Evolutionary conservation across 1,140 invertebrate genomes (phyloP), one percentile per base, ranked within the genome.

Genomic region (Phymorhynchus buccinoides): DNA sequence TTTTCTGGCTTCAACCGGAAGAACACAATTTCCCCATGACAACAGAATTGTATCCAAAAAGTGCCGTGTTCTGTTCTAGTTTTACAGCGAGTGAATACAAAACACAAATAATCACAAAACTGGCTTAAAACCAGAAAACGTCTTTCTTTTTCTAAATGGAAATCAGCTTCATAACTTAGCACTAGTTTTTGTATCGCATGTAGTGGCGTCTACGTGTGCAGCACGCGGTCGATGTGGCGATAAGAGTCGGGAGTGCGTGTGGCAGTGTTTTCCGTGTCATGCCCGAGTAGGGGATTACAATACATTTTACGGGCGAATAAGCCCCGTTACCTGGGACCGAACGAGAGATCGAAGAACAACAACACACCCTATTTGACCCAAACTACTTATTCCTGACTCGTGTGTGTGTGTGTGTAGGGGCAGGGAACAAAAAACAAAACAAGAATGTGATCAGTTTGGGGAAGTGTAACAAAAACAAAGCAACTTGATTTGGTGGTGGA

Each of bases 241-340:
- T 62, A 62, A 62, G 6, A 16, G 73, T 75, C 73, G 37, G 27
- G 62, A 27, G 6, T 37, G 37, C 32, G 32, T 27, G 35, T 75
- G 37, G n/a, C 9, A 22, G 7, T 27, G 27, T 27, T 39, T 1
- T 41, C 41, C 9, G 42, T 35, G 30, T 79, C 77, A 79, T 79
- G 77, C 77, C n/a, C 32, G 77, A 52, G 18, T 4, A 41, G n/a
- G n/a, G n/a, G 77, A n/a, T 79, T 79, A 35, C 14, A 79, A 52
- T 79, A 12, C 12, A 30, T 79, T 30, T 30, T 44, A 32, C 44
- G 44, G 77, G 42, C 44, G n/a, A 79, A 52, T 79, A 18, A 75
- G 75, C 77, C 44, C 32, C 41, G 77, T 79, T 79, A 56, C 77
- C 77, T 79, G 77, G 77, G 77, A 79, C 77, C 44, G 44, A n/a